Percentiles rank a stretch among this genome's conserved stretches.
These are phyloP conservation scores for Ophion ventricosus DNA, from an alignment of 2,888 invertebrate species.

Conservation along the genomic window DNA sequence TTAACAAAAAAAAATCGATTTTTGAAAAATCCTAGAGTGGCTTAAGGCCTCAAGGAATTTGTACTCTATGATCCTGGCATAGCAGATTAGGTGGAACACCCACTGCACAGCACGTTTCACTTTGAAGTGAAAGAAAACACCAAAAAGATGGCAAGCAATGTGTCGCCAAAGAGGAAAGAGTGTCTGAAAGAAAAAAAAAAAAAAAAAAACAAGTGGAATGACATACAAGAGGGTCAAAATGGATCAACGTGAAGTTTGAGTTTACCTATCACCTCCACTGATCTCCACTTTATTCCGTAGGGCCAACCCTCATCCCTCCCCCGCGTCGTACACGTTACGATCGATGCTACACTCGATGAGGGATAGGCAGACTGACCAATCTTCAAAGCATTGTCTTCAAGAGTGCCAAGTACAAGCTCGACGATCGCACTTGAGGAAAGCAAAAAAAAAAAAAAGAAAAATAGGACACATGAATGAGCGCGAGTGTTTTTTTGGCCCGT, in stretches of 20 bases:
- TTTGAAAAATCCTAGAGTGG: too few species aligned
- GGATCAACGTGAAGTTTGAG: constrained; percentile 58
- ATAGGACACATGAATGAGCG: background rate
- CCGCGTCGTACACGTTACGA: constrained; percentile 33
- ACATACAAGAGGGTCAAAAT: constrained; percentile 60
- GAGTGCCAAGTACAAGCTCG: constrained; percentile 35
- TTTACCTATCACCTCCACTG: constrained; percentile 54
- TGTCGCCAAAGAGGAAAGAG: background rate
- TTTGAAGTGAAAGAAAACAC: too few species aligned
- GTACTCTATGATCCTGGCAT: too few species aligned
- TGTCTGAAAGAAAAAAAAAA: background rate
- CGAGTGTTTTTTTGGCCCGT: constrained; percentile 47
- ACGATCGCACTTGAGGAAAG: constrained; percentile 1
- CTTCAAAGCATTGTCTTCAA: constrained; percentile 61
- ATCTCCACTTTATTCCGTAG: constrained; percentile 10
- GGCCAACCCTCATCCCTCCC: constrained; percentile 8
- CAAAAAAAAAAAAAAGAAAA: background rate
- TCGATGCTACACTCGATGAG: constrained; percentile 56
- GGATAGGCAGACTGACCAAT: constrained; percentile 47
- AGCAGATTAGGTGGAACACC: too few species aligned
- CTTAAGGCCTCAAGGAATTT: too few species aligned
- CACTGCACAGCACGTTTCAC: too few species aligned
- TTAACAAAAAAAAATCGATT: too few species aligned
- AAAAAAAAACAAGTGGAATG: too few species aligned
- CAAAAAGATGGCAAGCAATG: background rate